A percentile compares a stretch with the other conserved stretches of the same genome.
These are phyloP conservation scores for Chloroclysta siterata DNA, from an alignment of 2,888 invertebrate species.

Conservation along the genomic window DNA sequence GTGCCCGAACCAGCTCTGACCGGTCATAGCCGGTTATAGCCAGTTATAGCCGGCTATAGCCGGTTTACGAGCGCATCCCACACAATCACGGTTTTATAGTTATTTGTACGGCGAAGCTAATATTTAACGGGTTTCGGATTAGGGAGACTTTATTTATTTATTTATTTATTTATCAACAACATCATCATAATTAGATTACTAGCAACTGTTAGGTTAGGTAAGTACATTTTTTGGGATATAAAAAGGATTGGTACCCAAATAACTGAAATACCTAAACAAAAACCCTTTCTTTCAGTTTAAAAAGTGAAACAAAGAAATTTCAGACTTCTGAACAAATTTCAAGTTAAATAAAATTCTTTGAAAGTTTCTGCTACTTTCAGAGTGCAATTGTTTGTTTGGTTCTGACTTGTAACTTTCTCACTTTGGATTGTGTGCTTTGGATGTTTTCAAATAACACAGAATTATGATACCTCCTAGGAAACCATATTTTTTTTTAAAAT, in stretches of 20 bases:
- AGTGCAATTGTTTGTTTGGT: conserved; percentile 22
- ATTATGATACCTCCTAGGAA: neutral
- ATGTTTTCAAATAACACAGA: neutral
- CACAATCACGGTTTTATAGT: conserved; percentile 24
- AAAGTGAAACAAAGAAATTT: conserved; percentile 15
- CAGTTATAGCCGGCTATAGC: conserved; percentile 17
- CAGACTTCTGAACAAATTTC: conserved; percentile 4
- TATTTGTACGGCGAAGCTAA: conserved; percentile 8
- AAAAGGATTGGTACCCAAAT: neutral
- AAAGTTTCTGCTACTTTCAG: conserved; percentile 6
- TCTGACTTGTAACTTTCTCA: conserved; percentile 15
- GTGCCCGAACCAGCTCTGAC: conserved; percentile 16
- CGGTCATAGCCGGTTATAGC: conserved; percentile 18
- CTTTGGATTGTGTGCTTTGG: conserved; percentile 1
- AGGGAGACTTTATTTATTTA: neutral
- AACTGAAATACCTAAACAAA: neutral
- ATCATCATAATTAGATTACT: conserved; percentile 1
- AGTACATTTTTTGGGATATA: neutral
- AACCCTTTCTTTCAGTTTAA: conserved; percentile 7
- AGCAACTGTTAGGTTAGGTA: neutral
- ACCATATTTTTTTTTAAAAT: neutral
- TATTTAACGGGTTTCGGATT: conserved; percentile 10
- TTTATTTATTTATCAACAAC: too few relatives aligned
- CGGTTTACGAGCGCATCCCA: conserved; percentile 22
- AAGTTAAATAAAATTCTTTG: conserved; percentile 22